A percentile compares a stretch with the other conserved stretches of the same genome.
Evolutionary conservation across 92 coral and sea anemone species (phyloP).

Genomic region (Nematostella vectensis): DNA sequence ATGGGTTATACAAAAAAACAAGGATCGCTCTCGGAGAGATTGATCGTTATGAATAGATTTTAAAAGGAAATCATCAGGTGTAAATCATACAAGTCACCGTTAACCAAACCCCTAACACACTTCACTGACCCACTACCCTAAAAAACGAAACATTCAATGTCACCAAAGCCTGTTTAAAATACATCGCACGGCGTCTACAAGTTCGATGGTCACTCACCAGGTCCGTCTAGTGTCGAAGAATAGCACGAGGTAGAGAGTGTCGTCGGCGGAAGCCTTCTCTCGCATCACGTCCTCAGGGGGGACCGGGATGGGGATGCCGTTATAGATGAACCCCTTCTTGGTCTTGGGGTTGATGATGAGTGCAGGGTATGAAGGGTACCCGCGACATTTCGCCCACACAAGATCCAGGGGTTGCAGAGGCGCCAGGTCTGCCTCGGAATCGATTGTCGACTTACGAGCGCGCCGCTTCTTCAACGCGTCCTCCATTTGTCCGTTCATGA

Average conservation of each 20-base stretch:
- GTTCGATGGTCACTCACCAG: constrained; percentile 91
- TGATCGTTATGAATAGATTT: no score
- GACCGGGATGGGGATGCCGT: constrained; percentile 96
- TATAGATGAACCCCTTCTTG: constrained; percentile 92
- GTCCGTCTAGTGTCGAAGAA: constrained; percentile 95
- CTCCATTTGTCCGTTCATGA: constrained; percentile 66
- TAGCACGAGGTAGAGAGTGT: constrained; percentile 82
- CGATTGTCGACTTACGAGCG: constrained; percentile 59
- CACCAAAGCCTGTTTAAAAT: no score
- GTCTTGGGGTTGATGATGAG: constrained; percentile 93
- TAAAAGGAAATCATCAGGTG: no score
- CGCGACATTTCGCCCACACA: constrained; percentile 99
- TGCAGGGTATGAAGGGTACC: constrained; percentile 97
- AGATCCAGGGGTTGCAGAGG: constrained; percentile 83
- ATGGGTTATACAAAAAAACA: no score
- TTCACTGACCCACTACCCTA: no score
- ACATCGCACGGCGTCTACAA: no score
- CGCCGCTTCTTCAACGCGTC: constrained; percentile 52
- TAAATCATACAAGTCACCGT: no score
- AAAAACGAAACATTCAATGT: no score
- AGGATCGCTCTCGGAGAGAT: no score
- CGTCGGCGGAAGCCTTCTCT: constrained; percentile 77
- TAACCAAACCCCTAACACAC: no score
- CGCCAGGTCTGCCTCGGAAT: constrained; percentile 76
- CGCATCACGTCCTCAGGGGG: constrained; percentile 97